Percentiles rank a stretch among this genome's conserved stretches.
phyloP scores from a whole-genome alignment of 2,113 vertebrate genomes.

The Halichoerus grypus region DNA sequence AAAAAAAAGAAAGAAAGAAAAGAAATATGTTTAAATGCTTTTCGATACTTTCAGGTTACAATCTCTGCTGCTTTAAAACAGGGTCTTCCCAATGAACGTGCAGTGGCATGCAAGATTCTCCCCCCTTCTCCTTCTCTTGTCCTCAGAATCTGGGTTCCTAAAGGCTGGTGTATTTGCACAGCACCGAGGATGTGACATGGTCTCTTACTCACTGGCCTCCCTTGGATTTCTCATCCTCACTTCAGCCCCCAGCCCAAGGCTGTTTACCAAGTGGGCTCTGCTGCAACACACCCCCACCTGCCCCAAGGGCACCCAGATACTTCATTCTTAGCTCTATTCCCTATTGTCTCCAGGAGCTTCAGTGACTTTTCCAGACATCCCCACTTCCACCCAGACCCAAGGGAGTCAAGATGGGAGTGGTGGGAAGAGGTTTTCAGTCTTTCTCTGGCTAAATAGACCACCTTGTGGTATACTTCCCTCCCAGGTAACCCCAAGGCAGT shows the following conservation, averaged over 20 bases:
- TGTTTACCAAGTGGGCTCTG: background rate
- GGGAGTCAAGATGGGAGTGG: background rate
- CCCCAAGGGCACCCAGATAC: accelerated
- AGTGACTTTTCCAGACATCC: background rate
- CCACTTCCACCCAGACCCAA: background rate
- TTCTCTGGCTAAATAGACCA: background rate
- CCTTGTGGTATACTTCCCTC: background rate
- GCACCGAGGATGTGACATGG: accelerated
- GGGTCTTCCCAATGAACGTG: background rate
- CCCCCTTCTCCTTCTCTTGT: background rate
- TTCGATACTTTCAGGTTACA: background rate
- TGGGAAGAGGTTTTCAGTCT: background rate
- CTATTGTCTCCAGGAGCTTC: background rate
- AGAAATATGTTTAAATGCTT: background rate
- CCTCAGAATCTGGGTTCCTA: background rate
- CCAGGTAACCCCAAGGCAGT: background rate
- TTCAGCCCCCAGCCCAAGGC: background rate
- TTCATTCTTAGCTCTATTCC: background rate
- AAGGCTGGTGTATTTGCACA: background rate
- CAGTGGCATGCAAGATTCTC: background rate
- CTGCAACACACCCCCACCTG: background rate
- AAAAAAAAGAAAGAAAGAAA: background rate
- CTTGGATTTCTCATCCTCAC: background rate
- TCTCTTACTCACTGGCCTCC: background rate
- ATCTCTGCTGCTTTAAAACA: background rate